Base-by-base conservation (phyloP, 2,797 vertebrate genomes). In the Brachyalestes nurse region DNA sequence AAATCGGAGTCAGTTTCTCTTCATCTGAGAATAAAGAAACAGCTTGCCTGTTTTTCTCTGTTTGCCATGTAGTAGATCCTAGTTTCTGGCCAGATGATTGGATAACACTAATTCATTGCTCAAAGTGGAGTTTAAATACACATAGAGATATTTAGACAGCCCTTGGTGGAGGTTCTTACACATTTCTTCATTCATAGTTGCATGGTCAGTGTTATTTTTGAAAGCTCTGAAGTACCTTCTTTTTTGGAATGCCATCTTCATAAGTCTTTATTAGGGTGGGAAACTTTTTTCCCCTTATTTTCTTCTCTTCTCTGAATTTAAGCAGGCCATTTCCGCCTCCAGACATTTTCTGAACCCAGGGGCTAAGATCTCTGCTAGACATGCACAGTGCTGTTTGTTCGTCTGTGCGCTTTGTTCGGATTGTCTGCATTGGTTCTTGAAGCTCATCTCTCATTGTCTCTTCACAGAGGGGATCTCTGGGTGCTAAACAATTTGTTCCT, bases 101-200 rank as follows among this genome's bases (percentile, higher is more conserved):
- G 55, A 78, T 53, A 42, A 21, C 47, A 19, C 57, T 47, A 64
- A 67, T 70, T 55, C 65, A 57, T 45, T 70, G 53, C 9, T 79
- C 45, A 61, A 65, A n/a, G 19, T 75, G 58, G 76, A 83, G 78
- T 77, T 84, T 80, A 74, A 81, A 83, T 69, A 69, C 85, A 82
- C 83, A 72, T 66, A 38, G 47, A 70, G 78, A 79, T 53, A 60
- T 66, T 69, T 53, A 16, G 1, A 64, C 76, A 62, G 58, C n/a
- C 40, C 58, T 62, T 58, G 53, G 71, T 65, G 45, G 66, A 34
- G 40, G 76, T 82, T 72, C 74, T 84, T 60, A 66, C 58, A 65
- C 60, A 19, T 34, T 47, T 14, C 40, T 81, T 64, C 25, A 67
- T 23, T 40, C 21, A 16, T 45, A 47, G 64, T 67, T 80, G 75